These are phyloP conservation scores for Holacanthus passer DNA, from an alignment of 2,113 vertebrate species.

Conservation along the genomic window DNA sequence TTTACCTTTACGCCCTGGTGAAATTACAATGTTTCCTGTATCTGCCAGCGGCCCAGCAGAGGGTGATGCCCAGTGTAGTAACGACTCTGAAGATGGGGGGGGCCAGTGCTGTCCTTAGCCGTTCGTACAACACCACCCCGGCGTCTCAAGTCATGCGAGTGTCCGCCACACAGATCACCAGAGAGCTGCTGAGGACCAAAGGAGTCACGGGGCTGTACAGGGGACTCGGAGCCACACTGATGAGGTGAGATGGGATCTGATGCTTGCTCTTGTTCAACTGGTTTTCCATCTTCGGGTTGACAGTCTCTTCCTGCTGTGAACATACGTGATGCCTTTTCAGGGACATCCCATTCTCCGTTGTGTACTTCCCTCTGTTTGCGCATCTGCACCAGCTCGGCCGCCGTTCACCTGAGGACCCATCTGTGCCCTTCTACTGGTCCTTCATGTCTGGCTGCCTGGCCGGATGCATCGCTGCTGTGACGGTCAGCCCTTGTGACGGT, in stretches of 20 bases:
- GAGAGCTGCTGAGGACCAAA: constrained; percentile 84
- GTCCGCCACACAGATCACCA: constrained; percentile 85
- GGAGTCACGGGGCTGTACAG: constrained; percentile 86
- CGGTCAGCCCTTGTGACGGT: constrained; percentile 89
- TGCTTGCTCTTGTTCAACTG: neutral
- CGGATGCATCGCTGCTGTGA: constrained; percentile 81
- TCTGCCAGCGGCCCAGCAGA: constrained; percentile 83
- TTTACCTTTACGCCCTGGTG: neutral
- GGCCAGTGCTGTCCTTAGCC: constrained; percentile 79
- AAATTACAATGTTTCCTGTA: neutral
- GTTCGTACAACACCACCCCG: constrained; percentile 80
- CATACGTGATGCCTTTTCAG: constrained; percentile 61
- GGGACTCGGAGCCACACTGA: constrained; percentile 86
- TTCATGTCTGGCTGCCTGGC: constrained; percentile 86
- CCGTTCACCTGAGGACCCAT: constrained; percentile 69
- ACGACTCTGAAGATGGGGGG: constrained; percentile 80
- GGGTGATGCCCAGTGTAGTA: constrained; percentile 73
- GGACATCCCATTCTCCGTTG: constrained; percentile 88
- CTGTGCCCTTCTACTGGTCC: constrained; percentile 87
- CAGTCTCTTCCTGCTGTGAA: neutral
- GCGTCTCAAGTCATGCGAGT: constrained; percentile 67
- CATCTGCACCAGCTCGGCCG: constrained; percentile 86
- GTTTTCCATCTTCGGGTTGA: neutral
- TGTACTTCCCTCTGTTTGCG: constrained; percentile 89
- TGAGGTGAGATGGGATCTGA: constrained; percentile 77